Evolutionary conservation across 37 sponge, comb jelly and placozoan species (phyloP).

Genomic region (Hexactinellida sp.): DNA sequence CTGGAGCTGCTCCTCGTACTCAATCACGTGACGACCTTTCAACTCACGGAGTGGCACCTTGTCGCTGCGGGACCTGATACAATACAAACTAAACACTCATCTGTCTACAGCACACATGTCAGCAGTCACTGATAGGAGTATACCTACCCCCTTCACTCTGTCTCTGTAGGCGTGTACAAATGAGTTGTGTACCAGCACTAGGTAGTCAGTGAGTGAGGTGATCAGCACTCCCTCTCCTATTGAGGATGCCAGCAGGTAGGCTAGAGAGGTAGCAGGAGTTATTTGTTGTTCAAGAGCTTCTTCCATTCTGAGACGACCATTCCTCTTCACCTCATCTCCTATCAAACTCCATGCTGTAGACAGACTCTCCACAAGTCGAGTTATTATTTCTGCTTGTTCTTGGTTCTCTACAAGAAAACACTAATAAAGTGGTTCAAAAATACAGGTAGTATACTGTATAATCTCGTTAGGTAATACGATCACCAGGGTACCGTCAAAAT

Average conservation of each 20-base stretch:
- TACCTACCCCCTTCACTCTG: neutral
- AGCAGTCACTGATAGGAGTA: neutral
- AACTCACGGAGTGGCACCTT: neutral
- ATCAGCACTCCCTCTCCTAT: neutral
- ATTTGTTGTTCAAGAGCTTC: slow-evolving; percentile 8
- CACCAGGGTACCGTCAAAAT: no score
- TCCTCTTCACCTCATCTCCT: neutral
- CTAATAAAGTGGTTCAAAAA: no score
- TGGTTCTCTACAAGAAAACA: neutral
- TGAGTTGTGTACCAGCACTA: neutral
- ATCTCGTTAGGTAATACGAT: no score
- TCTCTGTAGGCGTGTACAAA: neutral
- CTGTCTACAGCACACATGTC: neutral
- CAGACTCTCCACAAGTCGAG: slow-evolving; percentile 4
- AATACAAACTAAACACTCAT: neutral
- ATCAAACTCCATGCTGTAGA: neutral
- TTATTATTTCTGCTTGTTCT: neutral
- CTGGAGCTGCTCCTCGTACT: slow-evolving; percentile 1
- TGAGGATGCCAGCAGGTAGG: neutral
- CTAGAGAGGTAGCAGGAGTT: slow-evolving; percentile 15
- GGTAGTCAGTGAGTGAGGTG: slow-evolving; percentile 17
- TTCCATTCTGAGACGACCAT: neutral
- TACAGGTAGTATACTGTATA: no score
- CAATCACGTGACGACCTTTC: neutral
- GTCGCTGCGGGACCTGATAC: neutral